Evolutionary conservation across 2,888 invertebrate species (phyloP).

Genomic region (Pomacea canaliculata): DNA sequence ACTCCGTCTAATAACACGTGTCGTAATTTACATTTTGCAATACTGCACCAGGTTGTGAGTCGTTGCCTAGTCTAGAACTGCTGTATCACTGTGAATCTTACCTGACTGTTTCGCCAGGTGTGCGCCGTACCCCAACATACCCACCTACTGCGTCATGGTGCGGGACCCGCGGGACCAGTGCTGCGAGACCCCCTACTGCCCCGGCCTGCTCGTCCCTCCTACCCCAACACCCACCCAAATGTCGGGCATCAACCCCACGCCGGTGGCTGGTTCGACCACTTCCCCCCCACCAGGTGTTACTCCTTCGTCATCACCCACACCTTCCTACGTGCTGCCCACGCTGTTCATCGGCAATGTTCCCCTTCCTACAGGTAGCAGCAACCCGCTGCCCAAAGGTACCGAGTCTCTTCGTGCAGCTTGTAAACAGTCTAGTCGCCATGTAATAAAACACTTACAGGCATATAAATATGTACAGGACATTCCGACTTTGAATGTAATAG

Average conservation of each 20-base stretch:
- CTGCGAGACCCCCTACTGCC: conserved; percentile 47
- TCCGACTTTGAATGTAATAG: no score
- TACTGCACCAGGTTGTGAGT: no score
- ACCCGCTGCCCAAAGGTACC: conserved; percentile 18
- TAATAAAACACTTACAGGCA: no score
- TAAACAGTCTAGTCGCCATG: no score
- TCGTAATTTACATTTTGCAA: no score
- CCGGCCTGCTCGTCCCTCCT: conserved; percentile 13
- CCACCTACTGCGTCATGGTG: conserved; percentile 43
- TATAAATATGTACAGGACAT: no score
- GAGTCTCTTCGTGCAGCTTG: not conserved
- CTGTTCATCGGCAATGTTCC: conserved; percentile 9
- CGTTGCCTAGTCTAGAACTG: no score
- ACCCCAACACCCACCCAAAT: not conserved
- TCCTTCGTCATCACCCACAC: conserved; percentile 11
- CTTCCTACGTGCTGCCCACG: not conserved
- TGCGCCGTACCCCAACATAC: conserved; percentile 37
- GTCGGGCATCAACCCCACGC: not conserved
- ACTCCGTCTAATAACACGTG: no score
- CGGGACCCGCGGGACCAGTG: conserved; percentile 47
- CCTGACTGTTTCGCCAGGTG: conserved; percentile 39
- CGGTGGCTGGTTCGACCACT: conserved; percentile 31
- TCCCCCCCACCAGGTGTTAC: conserved; percentile 35
- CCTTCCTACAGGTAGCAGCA: conserved; percentile 9
- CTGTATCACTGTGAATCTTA: no score